Base-by-base conservation (phyloP, 2,888 invertebrate genomes). In the Drosophila anceps region DNA sequence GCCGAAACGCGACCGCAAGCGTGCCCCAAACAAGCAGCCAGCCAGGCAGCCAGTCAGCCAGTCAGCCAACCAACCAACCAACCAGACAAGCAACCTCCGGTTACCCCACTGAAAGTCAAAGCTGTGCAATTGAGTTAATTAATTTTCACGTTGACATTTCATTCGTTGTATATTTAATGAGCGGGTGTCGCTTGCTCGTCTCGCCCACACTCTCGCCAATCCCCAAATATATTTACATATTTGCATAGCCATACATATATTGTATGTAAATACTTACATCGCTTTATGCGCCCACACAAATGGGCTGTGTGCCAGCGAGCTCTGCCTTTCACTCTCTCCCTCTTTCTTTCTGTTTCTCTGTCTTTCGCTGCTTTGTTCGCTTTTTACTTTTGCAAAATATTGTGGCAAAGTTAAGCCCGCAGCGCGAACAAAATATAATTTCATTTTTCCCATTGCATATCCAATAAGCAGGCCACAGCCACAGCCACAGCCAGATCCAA, bases 101-200 rank as follows among this genome's bases (percentile, higher is more conserved):
- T 31, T 18, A 8, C 35, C 15, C 24, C 39, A 51, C 46, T 50
- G 46, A 79, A 81, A 81, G 77, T 76, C 81, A 79, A 77, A 73
- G 77, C 76, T 62, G 69, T 59, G 83, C 82, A 76, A 82, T 84
- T 73, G 76, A 90, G 86, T 87, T 88, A 87, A 87, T 87, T 87
- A 87, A 87, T 87, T 87, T 87, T 68, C 89, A 81, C 87, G 90
- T 88, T 87, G 88, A 85, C 85, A 89, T 85, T 90, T 83, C 84
- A 80, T 88, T 86, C 64, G 73, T 71, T 81, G 79, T 79, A 75
- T 90, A 88, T 86, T 88, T 88, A 88, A 90, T 90, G 84, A 81
- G 88, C 76, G 86, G 81, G 71, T 73, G 81, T 70, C 69, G 73
- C 81, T 78, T 63, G 39, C 67, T 68, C 53, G 60, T 12, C 51